A percentile compares a stretch with the other conserved stretches of the same genome.
Conservation (phyloP, 2,888 invertebrate genomes). For the Bellardia bayeri region DNA sequence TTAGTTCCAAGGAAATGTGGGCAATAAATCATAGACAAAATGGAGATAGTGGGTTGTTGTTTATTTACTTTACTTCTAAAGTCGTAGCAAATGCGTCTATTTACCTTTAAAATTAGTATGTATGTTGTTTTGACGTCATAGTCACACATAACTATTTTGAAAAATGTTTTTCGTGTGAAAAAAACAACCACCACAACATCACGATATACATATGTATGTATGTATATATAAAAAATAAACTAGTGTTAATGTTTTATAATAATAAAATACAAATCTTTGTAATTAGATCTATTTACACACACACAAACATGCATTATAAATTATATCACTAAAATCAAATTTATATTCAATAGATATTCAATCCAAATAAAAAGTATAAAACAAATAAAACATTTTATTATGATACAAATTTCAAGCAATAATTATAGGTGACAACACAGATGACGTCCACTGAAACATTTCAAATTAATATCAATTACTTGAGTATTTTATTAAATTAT, state of each 20-base stretch:
- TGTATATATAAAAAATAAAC: constrained; percentile 6
- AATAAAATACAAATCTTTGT: background rate
- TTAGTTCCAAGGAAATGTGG: background rate
- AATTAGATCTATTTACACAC: background rate
- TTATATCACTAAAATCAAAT: background rate
- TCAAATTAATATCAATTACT: constrained; percentile 17
- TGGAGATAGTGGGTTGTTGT: background rate
- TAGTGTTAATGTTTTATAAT: constrained; percentile 45
- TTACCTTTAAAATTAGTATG: constrained; percentile 30
- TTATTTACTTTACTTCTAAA: background rate
- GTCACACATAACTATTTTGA: background rate
- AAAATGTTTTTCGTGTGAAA: constrained; percentile 22
- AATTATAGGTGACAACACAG: constrained; percentile 16
- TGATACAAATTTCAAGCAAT: constrained; percentile 19
- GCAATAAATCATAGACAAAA: constrained; percentile 5
- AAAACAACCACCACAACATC: background rate
- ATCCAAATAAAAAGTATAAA: background rate
- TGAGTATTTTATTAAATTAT: constrained; percentile 4
- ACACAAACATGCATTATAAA: background rate
- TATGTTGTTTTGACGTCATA: constrained; percentile 48
- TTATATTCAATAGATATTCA: constrained; percentile 19
- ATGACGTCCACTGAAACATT: constrained; percentile 10
- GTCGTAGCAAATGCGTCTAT: constrained; percentile 3
- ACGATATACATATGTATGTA: background rate
- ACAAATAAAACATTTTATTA: constrained; percentile 5